Evolutionary conservation across 2,797 vertebrate species (phyloP), one percentile per base, ranked within the genome.

Genomic region (Lepidocolaptes lacrymiger): DNA sequence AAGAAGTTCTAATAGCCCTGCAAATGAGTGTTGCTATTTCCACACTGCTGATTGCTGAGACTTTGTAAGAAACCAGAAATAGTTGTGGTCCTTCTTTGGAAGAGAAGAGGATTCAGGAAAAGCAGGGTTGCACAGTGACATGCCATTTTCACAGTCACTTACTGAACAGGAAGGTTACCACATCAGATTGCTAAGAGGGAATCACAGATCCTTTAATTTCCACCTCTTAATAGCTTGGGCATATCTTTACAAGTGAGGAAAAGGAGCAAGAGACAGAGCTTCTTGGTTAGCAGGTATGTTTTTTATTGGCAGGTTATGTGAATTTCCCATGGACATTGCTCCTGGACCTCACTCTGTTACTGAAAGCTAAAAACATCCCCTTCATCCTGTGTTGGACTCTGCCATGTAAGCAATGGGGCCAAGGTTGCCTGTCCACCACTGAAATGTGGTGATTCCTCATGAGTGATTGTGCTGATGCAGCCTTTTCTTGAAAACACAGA

Each of bases 321-420:
- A 36, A n/a, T 4, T 48, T 63, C 23, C 8, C 22, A 4, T 20
- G 28, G 28, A 44, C 8, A 48, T 14, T 69, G 8, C 20, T 62
- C 3, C 5, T 58, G 51, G 59, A 85, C 79, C 44, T 64, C 2
- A 27, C 30, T 36, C 14, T 7, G 1, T 78, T 27, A 34, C 28
- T 61, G 66, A 89, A 75, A 75, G 41, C 10, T 26, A 20, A 21
- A 20, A 28, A 18, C 3, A 68, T 10, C 14, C 10, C 14, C 81
- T 61, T 61, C 4, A 12, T 58, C 17, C 30, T 41, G 15, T 32
- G n/a, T 27, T 69, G 43, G 41, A 12, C 17, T 74, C 11, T 54
- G 41, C 37, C 37, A 44, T 1, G 0, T 32, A 34, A 66, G 5
- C n/a, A 32, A 19, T 39, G 30, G 34, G 9, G 14, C 52, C 0